Percentiles rank a stretch among this genome's conserved stretches.
phyloP scores from a whole-genome alignment of 2,888 invertebrate species.

The Lepidocyrtoides sp. region DNA sequence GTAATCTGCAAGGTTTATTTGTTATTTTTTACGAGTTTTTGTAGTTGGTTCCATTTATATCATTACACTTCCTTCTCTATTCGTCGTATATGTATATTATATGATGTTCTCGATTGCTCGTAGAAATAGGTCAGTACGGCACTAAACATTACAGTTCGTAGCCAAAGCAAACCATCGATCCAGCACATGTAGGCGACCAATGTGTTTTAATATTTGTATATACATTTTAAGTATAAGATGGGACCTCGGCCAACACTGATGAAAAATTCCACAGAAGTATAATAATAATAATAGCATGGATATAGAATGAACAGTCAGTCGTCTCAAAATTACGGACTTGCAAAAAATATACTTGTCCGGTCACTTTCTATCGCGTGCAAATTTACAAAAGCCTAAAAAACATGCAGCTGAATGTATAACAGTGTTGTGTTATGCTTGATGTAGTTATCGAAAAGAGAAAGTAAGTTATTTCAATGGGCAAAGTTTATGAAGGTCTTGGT shows the following conservation, averaged over 20 bases:
- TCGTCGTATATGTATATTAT: background rate
- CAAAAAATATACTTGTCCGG: background rate
- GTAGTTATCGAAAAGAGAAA: constrained; percentile 37
- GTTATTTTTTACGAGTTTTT: constrained; percentile 25
- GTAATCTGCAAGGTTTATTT: constrained; percentile 53
- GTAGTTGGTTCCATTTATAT: constrained; percentile 44
- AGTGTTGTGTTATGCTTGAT: background rate
- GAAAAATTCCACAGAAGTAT: background rate
- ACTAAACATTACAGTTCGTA: constrained; percentile 39
- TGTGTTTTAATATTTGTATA: background rate
- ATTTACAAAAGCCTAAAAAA: background rate
- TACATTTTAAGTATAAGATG: constrained; percentile 2
- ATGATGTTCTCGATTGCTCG: constrained; percentile 30
- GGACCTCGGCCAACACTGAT: constrained; percentile 11
- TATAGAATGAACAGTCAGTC: background rate
- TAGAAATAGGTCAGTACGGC: constrained; percentile 53
- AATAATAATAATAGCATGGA: too few species aligned
- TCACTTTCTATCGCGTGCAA: constrained; percentile 28
- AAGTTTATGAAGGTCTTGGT: constrained; percentile 64
- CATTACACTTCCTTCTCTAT: constrained; percentile 29
- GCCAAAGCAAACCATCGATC: constrained; percentile 48
- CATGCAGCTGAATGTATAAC: background rate
- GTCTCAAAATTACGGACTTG: background rate
- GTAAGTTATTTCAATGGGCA: constrained; percentile 25
- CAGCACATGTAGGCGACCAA: background rate